Evolutionary conservation across 1,140 invertebrate genomes (phyloP), one percentile per base, ranked within the genome.

Genomic region (Diorhabda sublineata): DNA sequence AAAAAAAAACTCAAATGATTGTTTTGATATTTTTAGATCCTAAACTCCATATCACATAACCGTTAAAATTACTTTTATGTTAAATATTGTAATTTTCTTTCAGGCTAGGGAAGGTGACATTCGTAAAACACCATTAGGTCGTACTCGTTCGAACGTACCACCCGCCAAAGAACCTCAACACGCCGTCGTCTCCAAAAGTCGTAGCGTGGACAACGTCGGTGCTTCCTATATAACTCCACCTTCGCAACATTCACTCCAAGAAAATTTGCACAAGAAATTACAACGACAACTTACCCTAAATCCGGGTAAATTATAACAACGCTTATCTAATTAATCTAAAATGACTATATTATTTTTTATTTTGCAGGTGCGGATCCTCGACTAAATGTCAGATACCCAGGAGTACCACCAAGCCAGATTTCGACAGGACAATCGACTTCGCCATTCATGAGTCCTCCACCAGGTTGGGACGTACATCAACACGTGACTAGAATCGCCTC

Each of bases 271-370:
- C 75, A 83, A 88, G 62, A 94, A 94, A 78, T 81, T 96, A 3
- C 90, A 91, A 61, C 84, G 93, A 43, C 92, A 95, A 74, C 82
- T 94, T 26, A 92, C 92, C 2, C 79, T 95, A 1, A 95, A 94
- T 82, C 92, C 92, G 1, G 72, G 47, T 52, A 52, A 52, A 8
- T 5, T 52, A 52, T 52, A 2, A 6, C 47, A 52, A 9, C 47
- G 9, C 9, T 52, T 52, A 9, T 52, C 4, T n/a, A 52, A 8
- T n/a, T 4, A 52, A 52, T 8, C n/a, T 2, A 52, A 8, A 2
- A 52, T 6, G 45, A 6, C 6, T 52, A 52, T 52, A 52, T 52
- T 52, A 8, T 52, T 52, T 52, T 3, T 8, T 8, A 52, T 52
- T 52, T 4, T 52, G 6, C 47, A 52, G 47, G 58, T 8, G 57